Base-by-base conservation (phyloP, 2,888 invertebrate genomes). In the Amphipoea lucens region DNA sequence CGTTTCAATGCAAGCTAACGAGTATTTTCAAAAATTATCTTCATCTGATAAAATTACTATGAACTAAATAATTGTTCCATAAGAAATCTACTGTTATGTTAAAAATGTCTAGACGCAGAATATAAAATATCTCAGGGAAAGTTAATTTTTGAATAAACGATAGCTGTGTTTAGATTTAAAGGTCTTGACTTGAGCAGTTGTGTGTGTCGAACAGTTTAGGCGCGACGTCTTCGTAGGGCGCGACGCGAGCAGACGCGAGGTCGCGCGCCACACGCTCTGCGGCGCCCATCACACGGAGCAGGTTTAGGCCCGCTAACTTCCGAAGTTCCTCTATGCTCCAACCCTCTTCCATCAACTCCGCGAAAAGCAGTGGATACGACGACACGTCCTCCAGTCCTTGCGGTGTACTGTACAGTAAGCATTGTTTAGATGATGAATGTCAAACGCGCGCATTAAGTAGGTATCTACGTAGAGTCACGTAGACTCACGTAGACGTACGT, bases 331-430 rank as follows among this genome's bases (percentile, higher is more conserved):
- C 98, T 88, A 98, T 97, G 74, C 97, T 98, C 98, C 98, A 98
- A n/a, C 98, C 98, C 48, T 98, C 98, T 73, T 97, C 98, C 92
- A 98, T 97, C 51, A 98, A 95, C 93, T 98, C 98, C 9, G 98
- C 98, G 93, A 98, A 98, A 51, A 98, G 96, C 17, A 98, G 97
- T 2, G 98, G 98, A 94, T 98, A 98, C 12, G 98, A 97, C 42
- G 98, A 98, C 6, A 98, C 98, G 92, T 98, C 98, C 95, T 98
- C 98, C 76, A 98, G 96, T 48, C 98, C 98, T 94, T 98, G 98
- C 20, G 98, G 98, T 70, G 98, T 98, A 93, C 98, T 98, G 95
- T 75, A 92, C 17, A 81, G 81, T 70, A 80, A 83, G 65, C 54
- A 85, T 87, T 75, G 68, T 85, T 68, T 60, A 23, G 57, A 45